Conservation (phyloP, 2,888 invertebrate genomes). For the Dilophus febrilis region DNA sequence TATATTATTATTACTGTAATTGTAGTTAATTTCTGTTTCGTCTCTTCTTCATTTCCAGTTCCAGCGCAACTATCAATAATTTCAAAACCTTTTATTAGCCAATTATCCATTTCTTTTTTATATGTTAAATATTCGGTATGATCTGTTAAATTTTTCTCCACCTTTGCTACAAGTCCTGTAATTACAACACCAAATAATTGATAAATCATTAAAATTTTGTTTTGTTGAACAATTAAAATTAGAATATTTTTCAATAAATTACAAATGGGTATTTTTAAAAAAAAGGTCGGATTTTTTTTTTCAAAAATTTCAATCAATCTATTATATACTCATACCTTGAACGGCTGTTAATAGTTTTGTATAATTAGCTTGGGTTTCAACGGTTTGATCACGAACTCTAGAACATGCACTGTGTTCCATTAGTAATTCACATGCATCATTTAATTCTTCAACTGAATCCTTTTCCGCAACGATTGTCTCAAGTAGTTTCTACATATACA, state of each 20-base stretch:
- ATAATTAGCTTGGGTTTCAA: constrained; percentile 66
- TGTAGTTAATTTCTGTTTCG: constrained; percentile 65
- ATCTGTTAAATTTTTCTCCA: constrained; percentile 80
- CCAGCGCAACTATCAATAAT: constrained; percentile 69
- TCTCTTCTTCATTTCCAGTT: constrained; percentile 57
- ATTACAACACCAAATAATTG: background rate
- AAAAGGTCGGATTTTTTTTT: no score
- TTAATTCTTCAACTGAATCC: constrained; percentile 62
- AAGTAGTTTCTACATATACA: constrained; percentile 38
- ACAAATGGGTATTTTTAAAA: background rate
- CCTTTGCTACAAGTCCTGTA: constrained; percentile 52
- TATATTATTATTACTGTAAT: constrained; percentile 39
- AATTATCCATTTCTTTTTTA: constrained; percentile 64
- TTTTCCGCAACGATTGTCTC: constrained; percentile 61
- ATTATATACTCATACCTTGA: constrained; percentile 48
- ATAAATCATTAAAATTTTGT: background rate
- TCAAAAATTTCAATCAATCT: background rate
- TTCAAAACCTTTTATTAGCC: constrained; percentile 67
- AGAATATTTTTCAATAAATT: background rate
- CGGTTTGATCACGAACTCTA: constrained; percentile 72
- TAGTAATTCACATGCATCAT: constrained; percentile 70
- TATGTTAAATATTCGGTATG: constrained; percentile 82
- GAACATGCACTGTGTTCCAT: constrained; percentile 75
- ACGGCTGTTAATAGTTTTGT: constrained; percentile 60
- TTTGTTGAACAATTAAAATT: background rate